Conservation (phyloP, 2,888 invertebrate species). For the Apamea sordens region DNA sequence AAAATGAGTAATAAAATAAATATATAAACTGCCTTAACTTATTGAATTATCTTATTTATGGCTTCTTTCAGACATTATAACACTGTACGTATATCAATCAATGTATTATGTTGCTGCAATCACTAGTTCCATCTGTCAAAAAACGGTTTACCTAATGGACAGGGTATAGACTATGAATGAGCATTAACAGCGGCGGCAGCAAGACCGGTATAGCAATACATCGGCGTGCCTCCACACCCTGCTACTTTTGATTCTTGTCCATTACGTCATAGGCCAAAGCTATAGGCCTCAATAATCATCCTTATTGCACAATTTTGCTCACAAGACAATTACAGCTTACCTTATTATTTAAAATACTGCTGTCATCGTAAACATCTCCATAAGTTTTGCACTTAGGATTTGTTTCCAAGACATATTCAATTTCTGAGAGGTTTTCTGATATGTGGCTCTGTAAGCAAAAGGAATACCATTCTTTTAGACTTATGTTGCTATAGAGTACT, state of each 20-base stretch:
- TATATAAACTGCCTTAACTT: too few species aligned
- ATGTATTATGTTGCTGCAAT: too few species aligned
- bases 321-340: conserved; percentile 81
- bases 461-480: not conserved
- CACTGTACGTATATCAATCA: too few species aligned
- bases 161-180: not conserved
- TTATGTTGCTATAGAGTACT: not conserved
- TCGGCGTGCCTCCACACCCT: not conserved
- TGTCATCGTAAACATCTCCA: conserved; percentile 93
- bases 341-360: conserved; percentile 93
- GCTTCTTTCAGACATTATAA: too few species aligned
- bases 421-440: conserved; percentile 94
- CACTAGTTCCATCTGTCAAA: too few species aligned
- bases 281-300: not conserved
- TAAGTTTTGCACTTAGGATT: conserved; percentile 91
- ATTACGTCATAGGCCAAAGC: not conserved
- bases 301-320: not conserved
- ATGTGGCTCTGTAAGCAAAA: conserved; percentile 93
- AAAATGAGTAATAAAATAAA: too few species aligned
- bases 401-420: conserved; percentile 91
- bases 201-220: not conserved
- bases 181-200: not conserved
- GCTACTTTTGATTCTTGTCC: not conserved
- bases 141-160: too few species aligned
- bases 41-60: too few species aligned